A percentile compares a stretch with the other conserved stretches of the same genome.
Conservation (phyloP, 2,797 vertebrate species). For the Phalanger gymnotis region DNA sequence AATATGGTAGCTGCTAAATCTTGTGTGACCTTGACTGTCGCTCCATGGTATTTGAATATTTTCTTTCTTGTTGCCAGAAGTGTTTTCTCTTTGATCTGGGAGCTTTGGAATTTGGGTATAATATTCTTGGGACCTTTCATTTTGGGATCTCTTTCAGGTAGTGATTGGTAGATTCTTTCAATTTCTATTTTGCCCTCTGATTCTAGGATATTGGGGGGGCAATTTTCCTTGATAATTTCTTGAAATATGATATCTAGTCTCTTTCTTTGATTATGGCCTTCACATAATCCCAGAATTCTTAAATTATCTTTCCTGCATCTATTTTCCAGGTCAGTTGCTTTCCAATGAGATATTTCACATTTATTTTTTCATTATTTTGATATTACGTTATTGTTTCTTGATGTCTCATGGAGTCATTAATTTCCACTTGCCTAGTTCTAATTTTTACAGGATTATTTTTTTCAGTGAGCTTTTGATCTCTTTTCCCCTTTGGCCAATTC, state of each 20-base stretch:
- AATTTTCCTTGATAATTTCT: neutral
- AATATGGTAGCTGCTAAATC: neutral
- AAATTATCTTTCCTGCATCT: neutral
- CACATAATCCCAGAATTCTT: neutral
- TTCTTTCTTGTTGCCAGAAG: neutral
- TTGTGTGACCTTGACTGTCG: neutral
- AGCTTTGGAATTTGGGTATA: neutral
- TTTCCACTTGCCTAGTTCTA: neutral
- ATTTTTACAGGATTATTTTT: neutral
- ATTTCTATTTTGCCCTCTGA: neutral
- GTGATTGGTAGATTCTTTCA: neutral
- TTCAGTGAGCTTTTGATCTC: neutral
- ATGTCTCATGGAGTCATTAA: neutral
- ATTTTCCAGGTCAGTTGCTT: neutral
- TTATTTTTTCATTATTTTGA: neutral
- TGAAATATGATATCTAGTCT: neutral
- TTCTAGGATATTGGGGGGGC: neutral
- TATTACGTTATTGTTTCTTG: neutral
- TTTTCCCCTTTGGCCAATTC: neutral
- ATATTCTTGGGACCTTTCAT: neutral
- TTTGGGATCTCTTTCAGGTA: no score
- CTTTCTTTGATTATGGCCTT: neutral
- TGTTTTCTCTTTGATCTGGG: neutral
- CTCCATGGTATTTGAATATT: neutral
- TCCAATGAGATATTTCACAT: neutral